phyloP scores from a whole-genome alignment of 1,140 invertebrate genomes.

The Cyclina sinensis region DNA sequence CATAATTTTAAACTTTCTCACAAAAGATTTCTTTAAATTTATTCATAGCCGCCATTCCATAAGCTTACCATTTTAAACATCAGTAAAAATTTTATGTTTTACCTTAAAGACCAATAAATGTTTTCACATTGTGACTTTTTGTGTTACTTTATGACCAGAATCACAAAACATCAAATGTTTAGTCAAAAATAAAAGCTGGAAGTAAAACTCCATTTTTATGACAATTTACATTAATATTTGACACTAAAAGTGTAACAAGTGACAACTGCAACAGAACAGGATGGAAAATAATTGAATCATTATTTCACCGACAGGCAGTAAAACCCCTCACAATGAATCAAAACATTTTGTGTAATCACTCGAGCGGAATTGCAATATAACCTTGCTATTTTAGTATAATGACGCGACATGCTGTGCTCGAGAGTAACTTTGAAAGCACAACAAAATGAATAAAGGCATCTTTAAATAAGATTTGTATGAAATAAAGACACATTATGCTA shows the following conservation, averaged over 20 bases:
- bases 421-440: background rate
- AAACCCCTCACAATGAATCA: background rate
- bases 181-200: constrained; percentile 4
- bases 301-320: background rate
- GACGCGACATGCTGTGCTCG: background rate
- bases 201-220: background rate
- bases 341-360: constrained; percentile 1
- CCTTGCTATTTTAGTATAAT: background rate
- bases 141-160: background rate
- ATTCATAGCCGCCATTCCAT: no score
- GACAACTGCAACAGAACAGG: background rate
- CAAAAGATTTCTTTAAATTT: no score
- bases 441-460: background rate
- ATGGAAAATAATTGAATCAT: background rate
- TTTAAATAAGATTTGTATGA: background rate
- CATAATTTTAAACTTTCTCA: no score
- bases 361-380: background rate
- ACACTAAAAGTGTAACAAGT: background rate
- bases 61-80: no score
- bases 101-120: background rate
- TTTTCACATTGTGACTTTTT: background rate
- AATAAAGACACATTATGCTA: background rate
- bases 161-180: constrained; percentile 1
- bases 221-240: constrained; percentile 2
- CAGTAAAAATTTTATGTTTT: background rate